Percentiles rank a stretch among this genome's conserved stretches.
Conservation (phyloP, 2,888 invertebrate species). For the Trachelus stipa region DNA sequence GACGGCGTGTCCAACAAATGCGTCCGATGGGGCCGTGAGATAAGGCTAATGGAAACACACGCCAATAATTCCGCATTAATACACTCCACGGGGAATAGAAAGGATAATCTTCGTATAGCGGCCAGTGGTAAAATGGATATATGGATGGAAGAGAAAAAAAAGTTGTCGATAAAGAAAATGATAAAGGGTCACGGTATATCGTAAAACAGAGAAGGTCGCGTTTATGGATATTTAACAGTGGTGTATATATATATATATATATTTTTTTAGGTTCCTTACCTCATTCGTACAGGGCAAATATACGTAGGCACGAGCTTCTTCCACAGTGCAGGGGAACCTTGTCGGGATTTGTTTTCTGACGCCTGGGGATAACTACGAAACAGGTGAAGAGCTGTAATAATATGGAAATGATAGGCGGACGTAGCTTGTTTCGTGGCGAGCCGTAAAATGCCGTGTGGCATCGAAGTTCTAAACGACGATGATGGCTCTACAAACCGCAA, state of each 20-base stretch:
- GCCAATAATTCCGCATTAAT: constrained; percentile 48
- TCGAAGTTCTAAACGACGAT: constrained; percentile 32
- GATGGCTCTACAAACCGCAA: constrained; percentile 44
- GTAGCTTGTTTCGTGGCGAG: constrained; percentile 32
- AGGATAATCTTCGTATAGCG: neutral
- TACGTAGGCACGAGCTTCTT: neutral
- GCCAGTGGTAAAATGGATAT: neutral
- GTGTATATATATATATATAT: neutral
- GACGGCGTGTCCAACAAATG: constrained; percentile 33
- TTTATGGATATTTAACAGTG: neutral
- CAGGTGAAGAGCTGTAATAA: constrained; percentile 46
- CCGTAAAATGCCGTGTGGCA: constrained; percentile 31
- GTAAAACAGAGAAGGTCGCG: neutral
- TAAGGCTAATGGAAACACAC: constrained; percentile 54
- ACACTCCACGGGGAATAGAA: neutral
- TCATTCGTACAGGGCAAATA: neutral
- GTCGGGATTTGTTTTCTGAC: neutral
- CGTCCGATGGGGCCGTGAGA: constrained; percentile 30
- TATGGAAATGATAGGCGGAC: constrained; percentile 47
- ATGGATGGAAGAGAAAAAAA: neutral
- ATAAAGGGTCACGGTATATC: neutral
- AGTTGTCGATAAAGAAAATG: neutral
- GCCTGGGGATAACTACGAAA: constrained; percentile 4
- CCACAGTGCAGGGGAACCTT: neutral
- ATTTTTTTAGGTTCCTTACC: neutral